Base-by-base conservation (phyloP, 1,140 invertebrate genomes). In the Drosophila grimshawi region DNA sequence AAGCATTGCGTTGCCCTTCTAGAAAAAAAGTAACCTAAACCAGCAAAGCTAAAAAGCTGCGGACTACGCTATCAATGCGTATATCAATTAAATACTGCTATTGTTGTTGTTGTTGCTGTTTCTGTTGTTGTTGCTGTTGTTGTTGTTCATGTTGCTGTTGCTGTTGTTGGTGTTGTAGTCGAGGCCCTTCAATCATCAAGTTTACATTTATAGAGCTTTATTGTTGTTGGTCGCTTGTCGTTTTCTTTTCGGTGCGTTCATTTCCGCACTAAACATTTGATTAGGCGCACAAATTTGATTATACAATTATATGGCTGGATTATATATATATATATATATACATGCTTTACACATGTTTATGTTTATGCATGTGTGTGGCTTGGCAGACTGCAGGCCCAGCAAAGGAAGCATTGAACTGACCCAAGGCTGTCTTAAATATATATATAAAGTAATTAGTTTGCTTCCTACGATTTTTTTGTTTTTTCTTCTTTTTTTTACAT, bases 101-200 rank as follows among this genome's bases (percentile, higher is more conserved):
- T 61, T 72, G 37, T 52, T 74, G 49, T 59, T 77, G 75, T 55
- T 61, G 39, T 43, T 72, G 48, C 51, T 76, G 74, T n/a, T n/a
- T n/a, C n/a, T 77, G 75, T 55, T 61, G 39, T 43, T 72, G 48
- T 56, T 76, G 74, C 45, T 59, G 48, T 71, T 27, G 74, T 19
- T 19, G 19, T 19, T 19, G 19, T 1, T n/a, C n/a, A n/a, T 81
- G 46, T 59, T 59, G 30, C 8, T 70, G 35, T 45, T 78, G 46
- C 41, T 59, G 63, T 57, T 78, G 61, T 61, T 72, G 37, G 41
- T 74, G 49, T 59, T 77, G 75, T 55, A 56, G 51, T 67, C 30
- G 76, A 55, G 76, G 81, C 83, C 83, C 82, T 88, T 88, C 83
- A 69, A 74, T 69, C 73, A 82, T 79, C 67, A 73, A 82, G 33